phyloP scores from a whole-genome alignment of 2,888 invertebrate genomes.

The Ernsta delagoae region DNA sequence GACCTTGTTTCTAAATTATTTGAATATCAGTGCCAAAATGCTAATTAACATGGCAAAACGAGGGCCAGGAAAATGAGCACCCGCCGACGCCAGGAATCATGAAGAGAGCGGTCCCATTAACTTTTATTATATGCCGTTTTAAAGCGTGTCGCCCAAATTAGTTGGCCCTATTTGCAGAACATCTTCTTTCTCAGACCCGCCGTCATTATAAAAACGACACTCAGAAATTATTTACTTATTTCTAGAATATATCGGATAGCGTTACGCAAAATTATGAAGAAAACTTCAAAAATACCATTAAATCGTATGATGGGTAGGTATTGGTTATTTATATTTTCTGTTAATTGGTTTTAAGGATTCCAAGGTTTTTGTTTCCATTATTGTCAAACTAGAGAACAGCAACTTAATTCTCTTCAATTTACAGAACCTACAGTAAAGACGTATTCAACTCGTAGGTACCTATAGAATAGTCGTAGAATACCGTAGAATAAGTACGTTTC shows the following conservation, averaged over 20 bases:
- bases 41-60: slow-evolving; percentile 78
- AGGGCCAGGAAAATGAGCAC: slow-evolving; percentile 72
- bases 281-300: too few relatives aligned
- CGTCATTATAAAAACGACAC: slow-evolving; percentile 65
- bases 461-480: too few relatives aligned
- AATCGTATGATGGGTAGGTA: too few relatives aligned
- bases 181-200: slow-evolving; percentile 59
- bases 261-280: too few relatives aligned
- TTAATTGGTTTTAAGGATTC: too few relatives aligned
- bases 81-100: slow-evolving; percentile 76
- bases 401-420: too few relatives aligned
- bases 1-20: slow-evolving; percentile 68
- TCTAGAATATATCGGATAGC: slow-evolving; percentile 27
- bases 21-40: slow-evolving; percentile 79
- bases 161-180: slow-evolving; percentile 76
- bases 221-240: slow-evolving; percentile 65
- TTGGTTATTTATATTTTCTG: too few relatives aligned
- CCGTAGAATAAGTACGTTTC: too few relatives aligned
- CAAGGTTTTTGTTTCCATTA: too few relatives aligned
- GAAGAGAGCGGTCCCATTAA: slow-evolving; percentile 73
- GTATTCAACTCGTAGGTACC: too few relatives aligned
- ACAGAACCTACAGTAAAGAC: too few relatives aligned
- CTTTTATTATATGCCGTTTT: slow-evolving; percentile 76
- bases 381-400: too few relatives aligned
- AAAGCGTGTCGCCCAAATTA: slow-evolving; percentile 81